Evolutionary conservation across 2,113 vertebrate genomes (phyloP).

Genomic region (Heliornis fulica): DNA sequence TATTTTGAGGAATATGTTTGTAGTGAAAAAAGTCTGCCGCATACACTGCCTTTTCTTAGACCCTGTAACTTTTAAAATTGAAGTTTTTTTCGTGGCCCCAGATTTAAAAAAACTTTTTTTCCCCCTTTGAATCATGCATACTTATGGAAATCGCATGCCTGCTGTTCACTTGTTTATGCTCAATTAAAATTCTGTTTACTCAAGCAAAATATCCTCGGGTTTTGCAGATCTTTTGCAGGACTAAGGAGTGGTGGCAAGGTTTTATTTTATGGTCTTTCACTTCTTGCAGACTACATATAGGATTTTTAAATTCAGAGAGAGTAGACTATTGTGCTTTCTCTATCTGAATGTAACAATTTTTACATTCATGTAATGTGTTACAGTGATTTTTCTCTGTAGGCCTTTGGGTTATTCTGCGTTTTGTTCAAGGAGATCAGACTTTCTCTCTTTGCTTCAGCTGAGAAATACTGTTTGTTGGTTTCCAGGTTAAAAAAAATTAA

Average conservation of each 20-base stretch:
- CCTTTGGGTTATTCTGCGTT: background rate
- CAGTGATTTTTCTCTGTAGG: background rate
- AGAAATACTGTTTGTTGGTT: background rate
- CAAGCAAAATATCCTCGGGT: background rate
- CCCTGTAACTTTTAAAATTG: background rate
- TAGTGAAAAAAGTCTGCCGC: background rate
- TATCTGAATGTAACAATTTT: background rate
- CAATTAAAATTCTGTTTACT: constrained; percentile 19
- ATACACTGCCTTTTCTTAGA: background rate
- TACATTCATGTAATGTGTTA: no score
- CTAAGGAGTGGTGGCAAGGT: background rate
- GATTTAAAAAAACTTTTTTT: background rate
- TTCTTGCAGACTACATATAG: background rate
- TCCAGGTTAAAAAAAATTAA: background rate
- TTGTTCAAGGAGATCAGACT: background rate
- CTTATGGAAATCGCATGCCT: background rate
- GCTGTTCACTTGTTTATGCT: background rate
- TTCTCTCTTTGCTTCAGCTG: background rate
- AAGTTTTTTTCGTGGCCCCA: background rate
- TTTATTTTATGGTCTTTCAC: background rate
- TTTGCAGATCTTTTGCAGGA: background rate
- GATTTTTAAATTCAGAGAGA: background rate
- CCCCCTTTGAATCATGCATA: background rate
- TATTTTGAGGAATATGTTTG: background rate
- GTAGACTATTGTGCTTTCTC: background rate